phyloP scores from a whole-genome alignment of 1,140 invertebrate species.

The Sarcophaga bullata region DNA sequence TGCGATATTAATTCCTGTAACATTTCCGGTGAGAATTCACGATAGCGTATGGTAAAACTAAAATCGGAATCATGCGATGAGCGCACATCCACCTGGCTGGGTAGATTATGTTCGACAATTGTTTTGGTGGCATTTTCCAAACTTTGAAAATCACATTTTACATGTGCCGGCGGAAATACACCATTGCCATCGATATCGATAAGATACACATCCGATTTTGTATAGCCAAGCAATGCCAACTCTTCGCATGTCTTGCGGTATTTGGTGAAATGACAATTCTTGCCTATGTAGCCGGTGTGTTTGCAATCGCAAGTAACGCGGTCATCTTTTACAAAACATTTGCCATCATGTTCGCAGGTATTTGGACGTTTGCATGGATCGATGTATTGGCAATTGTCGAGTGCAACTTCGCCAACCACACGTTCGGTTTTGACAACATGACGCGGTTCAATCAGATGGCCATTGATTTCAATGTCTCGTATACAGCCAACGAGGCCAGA shows the following conservation, averaged over 20 bases:
- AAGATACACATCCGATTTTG: slow-evolving; percentile 86
- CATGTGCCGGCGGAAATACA: slow-evolving; percentile 86
- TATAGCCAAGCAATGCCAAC: slow-evolving; percentile 84
- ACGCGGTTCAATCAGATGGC: slow-evolving; percentile 74
- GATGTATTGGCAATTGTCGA: slow-evolving; percentile 91
- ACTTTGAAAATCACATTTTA: slow-evolving; percentile 90
- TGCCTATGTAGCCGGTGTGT: slow-evolving; percentile 86
- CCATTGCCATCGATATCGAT: slow-evolving; percentile 95
- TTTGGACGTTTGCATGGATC: slow-evolving; percentile 89
- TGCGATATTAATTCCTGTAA: slow-evolving; percentile 88
- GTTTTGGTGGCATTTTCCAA: slow-evolving; percentile 87
- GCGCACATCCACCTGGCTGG: slow-evolving; percentile 87
- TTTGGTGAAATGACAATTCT: slow-evolving; percentile 92
- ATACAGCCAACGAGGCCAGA: slow-evolving; percentile 90
- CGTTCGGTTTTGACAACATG: slow-evolving; percentile 83
- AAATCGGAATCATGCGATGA: slow-evolving; percentile 80
- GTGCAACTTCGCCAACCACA: slow-evolving; percentile 84
- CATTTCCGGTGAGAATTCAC: slow-evolving; percentile 90
- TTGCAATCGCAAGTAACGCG: slow-evolving; percentile 88
- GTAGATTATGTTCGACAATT: slow-evolving; percentile 91
- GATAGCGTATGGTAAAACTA: slow-evolving; percentile 84
- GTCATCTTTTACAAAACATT: slow-evolving; percentile 89
- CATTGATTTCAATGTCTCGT: slow-evolving; percentile 86
- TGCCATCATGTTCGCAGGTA: slow-evolving; percentile 90
- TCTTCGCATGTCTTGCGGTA: slow-evolving; percentile 93